Evolutionary conservation across 2,113 vertebrate genomes (phyloP).

Genomic region (Trematomus loennbergii): DNA sequence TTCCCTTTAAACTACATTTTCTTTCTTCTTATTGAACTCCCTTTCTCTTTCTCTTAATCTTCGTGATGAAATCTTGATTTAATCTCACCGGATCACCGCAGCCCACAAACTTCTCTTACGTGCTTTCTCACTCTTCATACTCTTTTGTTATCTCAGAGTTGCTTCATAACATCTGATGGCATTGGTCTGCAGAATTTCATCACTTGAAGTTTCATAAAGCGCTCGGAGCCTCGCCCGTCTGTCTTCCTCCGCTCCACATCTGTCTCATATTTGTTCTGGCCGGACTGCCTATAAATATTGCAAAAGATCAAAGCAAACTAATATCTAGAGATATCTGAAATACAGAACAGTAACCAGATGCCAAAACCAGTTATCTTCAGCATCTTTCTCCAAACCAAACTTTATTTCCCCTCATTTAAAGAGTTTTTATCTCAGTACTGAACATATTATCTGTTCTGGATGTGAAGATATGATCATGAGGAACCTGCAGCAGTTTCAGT

Average conservation of each 20-base stretch:
- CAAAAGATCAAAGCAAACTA: constrained; percentile 4
- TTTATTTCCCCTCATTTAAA: neutral
- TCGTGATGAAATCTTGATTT: neutral
- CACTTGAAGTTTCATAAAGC: neutral
- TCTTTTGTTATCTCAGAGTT: neutral
- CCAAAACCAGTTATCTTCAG: neutral
- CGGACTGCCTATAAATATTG: constrained; percentile 1
- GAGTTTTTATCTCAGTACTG: neutral
- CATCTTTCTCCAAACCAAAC: constrained; percentile 8
- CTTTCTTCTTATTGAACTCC: neutral
- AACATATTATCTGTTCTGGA: too few species aligned
- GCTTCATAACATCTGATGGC: constrained; percentile 26
- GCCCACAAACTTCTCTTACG: neutral
- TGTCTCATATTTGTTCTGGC: constrained; percentile 13
- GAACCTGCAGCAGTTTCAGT: too few species aligned
- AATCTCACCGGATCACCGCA: neutral
- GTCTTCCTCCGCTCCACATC: constrained; percentile 10
- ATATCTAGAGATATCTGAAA: neutral
- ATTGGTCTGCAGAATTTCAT: neutral
- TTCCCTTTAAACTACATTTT: too few species aligned
- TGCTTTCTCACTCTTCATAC: fast-evolving
- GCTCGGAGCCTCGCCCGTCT: neutral
- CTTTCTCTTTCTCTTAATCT: neutral
- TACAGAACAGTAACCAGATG: neutral
- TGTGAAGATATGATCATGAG: too few species aligned